Percentiles rank a stretch among this genome's conserved stretches.
Evolutionary conservation across 2,888 invertebrate species (phyloP).

Genomic region (Poecilus cupreus): DNA sequence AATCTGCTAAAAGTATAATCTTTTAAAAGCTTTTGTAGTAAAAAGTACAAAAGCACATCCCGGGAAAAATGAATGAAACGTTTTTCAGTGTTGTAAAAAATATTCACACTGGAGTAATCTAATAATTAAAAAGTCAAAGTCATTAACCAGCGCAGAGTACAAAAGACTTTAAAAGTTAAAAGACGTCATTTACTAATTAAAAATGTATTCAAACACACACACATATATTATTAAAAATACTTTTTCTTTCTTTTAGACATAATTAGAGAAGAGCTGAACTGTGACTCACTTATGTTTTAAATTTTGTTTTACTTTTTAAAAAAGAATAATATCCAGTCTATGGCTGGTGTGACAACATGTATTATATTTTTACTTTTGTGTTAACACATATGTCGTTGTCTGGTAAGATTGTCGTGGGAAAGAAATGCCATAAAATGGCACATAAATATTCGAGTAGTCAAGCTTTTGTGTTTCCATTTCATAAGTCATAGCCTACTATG

Average conservation of each 20-base stretch:
- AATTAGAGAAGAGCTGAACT: neutral
- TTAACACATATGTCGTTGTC: conserved; percentile 44
- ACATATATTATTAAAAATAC: neutral
- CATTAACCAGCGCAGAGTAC: no score
- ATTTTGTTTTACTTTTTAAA: conserved; percentile 13
- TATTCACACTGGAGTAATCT: neutral
- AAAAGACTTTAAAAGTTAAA: neutral
- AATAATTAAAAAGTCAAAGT: neutral
- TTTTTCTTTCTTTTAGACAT: neutral
- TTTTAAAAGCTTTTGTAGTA: neutral
- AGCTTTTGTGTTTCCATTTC: conserved; percentile 39
- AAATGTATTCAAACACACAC: neutral
- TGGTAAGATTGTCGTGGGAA: conserved; percentile 39
- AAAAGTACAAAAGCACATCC: neutral
- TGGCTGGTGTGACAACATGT: conserved; percentile 30
- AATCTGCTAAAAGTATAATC: neutral
- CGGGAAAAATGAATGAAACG: neutral
- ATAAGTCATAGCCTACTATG: conserved; percentile 43
- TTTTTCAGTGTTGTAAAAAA: neutral
- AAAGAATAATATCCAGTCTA: neutral
- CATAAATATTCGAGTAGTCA: conserved; percentile 49
- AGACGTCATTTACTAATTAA: neutral
- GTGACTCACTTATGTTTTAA: conserved; percentile 8
- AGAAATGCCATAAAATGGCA: conserved; percentile 47
- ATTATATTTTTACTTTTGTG: conserved; percentile 42